Evolutionary conservation across 2,888 invertebrate species (phyloP), one percentile per base, ranked within the genome.

Genomic region (Dolomedes plantarius): DNA sequence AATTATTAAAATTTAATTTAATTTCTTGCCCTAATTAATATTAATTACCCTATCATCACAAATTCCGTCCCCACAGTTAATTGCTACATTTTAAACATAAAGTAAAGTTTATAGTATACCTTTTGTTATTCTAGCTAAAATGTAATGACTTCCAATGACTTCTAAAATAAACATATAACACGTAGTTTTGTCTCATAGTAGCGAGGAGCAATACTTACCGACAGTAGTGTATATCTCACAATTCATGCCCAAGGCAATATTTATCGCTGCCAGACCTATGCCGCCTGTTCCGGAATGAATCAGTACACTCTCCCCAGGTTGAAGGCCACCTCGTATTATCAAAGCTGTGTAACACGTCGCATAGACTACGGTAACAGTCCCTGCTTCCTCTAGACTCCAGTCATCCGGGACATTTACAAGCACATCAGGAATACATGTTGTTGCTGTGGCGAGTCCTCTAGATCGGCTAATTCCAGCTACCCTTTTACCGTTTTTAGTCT

Each of bases 241-340:
- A 73, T 97, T 97, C 92, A 95, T 94, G 91, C 95, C 94, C 74
- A 99, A 93, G 72, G 98, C 98, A 90, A 99, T 96, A 27, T 96
- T 94, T 90, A 99, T 98, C 88, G 98, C 98, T 0, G 99, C 98
- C 93, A 98, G 97, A 6, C 99, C 99, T 50, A 98, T 98, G 90
- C 98, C 98, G 85, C 98, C 98, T 88, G 96, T 95, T 88, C 98
- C 98, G 73, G 98, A 97, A 91, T 98, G 98, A 89, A 98, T 95
- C 16, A 98, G 93, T 83, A 98, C 94, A 62, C 94, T 93, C 90
- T 98, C 97, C 11, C 97, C 97, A 88, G 93, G 93, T 90, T 94
- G 94, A 93, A 98, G 94, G 90, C 94, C 94, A 50, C 98, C 99
- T 89, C 99, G 94, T 68, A 98, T 95, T 36, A 94, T 92, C 88